phyloP scores from a whole-genome alignment of 2,888 invertebrate genomes.

The Habroteleia sp. region DNA sequence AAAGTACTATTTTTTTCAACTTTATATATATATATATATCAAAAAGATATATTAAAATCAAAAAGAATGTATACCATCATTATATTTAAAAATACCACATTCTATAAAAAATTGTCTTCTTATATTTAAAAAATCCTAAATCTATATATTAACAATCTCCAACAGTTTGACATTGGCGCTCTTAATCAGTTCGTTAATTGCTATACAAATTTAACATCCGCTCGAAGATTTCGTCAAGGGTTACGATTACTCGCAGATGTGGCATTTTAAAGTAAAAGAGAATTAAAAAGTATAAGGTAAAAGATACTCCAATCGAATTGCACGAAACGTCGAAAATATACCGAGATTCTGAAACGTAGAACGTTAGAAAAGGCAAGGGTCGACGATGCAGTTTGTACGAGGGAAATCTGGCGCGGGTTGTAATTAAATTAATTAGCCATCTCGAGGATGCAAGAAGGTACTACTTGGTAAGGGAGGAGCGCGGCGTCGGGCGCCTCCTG shows the following conservation, averaged over 20 bases:
- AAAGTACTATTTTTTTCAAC: no score
- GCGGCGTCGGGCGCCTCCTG: conserved; percentile 28
- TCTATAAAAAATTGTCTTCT: no score
- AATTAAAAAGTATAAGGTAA: conserved; percentile 17
- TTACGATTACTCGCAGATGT: conserved; percentile 4
- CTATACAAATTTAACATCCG: no score
- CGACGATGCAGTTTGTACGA: conserved; percentile 34
- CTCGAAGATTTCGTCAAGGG: no score
- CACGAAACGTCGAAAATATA: conserved; percentile 32
- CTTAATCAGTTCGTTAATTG: no score
- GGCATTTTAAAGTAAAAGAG: conserved; percentile 17
- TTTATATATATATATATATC: no score
- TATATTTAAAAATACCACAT: no score
- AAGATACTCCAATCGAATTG: conserved; percentile 17
- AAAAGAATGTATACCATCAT: no score
- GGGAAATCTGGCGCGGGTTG: conserved; percentile 74
- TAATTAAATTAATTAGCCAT: conserved; percentile 80
- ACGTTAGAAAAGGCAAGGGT: conserved; percentile 24
- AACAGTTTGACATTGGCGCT: no score
- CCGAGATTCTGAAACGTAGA: conserved; percentile 13
- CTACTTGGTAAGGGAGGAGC: conserved; percentile 18
- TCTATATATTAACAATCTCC: no score
- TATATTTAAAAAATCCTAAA: no score
- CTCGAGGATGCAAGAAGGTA: conserved; percentile 74
- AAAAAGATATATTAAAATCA: no score